These are phyloP conservation scores for Gymnopithys bicolor DNA, from an alignment of 2,797 vertebrate genomes.

Conservation along the genomic window DNA sequence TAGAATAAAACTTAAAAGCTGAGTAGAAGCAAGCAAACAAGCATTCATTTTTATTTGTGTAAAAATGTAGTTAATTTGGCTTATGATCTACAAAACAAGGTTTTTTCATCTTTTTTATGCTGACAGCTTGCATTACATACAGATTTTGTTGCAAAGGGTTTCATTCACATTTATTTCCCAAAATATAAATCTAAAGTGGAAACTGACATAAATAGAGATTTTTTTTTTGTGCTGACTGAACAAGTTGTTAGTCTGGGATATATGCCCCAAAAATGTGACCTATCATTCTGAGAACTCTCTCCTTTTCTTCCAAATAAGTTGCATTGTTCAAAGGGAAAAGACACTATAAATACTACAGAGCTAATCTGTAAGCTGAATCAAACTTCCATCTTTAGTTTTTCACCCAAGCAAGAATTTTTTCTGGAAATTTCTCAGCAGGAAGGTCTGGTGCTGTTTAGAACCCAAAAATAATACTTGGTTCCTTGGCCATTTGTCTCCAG, in stretches of 20 bases:
- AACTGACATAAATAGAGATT: neutral
- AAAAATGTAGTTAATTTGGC: constrained; percentile 22
- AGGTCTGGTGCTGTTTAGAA: neutral
- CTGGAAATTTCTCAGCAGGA: neutral
- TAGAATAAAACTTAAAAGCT: constrained; percentile 8
- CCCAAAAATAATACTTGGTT: neutral
- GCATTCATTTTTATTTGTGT: neutral
- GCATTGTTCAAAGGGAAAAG: neutral
- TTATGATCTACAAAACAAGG: neutral
- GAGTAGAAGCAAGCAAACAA: neutral
- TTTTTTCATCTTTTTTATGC: neutral
- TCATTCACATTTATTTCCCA: constrained; percentile 6
- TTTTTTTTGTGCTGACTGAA: neutral
- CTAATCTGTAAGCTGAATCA: neutral
- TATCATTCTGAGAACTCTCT: neutral
- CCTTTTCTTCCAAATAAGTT: neutral
- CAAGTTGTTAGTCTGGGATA: neutral
- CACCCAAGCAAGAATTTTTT: neutral
- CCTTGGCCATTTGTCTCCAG: neutral
- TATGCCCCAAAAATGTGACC: neutral
- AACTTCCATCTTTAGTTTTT: neutral
- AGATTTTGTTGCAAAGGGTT: constrained; percentile 28
- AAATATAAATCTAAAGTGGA: constrained; percentile 35
- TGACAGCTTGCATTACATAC: constrained; percentile 32
- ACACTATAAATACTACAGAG: neutral